phyloP scores from a whole-genome alignment of 2,113 vertebrate genomes.

The Tricholaema leucomelas region DNA sequence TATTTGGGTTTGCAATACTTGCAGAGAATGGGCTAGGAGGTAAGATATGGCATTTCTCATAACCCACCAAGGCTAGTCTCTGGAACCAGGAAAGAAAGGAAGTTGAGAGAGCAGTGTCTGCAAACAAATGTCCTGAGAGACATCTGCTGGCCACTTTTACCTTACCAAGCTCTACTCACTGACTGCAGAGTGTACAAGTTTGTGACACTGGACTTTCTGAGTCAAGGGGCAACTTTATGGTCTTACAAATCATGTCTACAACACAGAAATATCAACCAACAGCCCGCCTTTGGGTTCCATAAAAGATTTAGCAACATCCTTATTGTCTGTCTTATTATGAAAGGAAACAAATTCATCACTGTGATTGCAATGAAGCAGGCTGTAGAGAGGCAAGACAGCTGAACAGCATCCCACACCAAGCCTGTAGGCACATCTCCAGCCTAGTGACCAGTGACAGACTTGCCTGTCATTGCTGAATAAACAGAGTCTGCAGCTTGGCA shows the following conservation, averaged over 20 bases:
- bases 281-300: conserved; percentile 7
- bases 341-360: conserved; percentile 33
- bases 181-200: neutral
- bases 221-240: neutral
- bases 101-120: neutral
- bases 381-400: neutral
- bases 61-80: neutral
- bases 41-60: neutral
- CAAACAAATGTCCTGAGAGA: conserved; percentile 50
- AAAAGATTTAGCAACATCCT: conserved; percentile 26
- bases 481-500: neutral
- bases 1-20: neutral
- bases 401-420: conserved; percentile 9
- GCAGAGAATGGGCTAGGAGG: neutral
- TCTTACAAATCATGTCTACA: neutral
- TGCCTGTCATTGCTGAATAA: neutral
- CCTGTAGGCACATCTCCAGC: conserved; percentile 19
- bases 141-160: conserved; percentile 48
- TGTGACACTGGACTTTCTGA: neutral
- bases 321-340: conserved; percentile 25
- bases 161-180: neutral
- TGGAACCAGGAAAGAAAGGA: neutral
- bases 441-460: conserved; percentile 16
- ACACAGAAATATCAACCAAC: conserved; percentile 5
- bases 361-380: neutral